A percentile compares a stretch with the other conserved stretches of the same genome.
Evolutionary conservation across 2,797 vertebrate species (phyloP).

Genomic region (Podarcis siculus): DNA sequence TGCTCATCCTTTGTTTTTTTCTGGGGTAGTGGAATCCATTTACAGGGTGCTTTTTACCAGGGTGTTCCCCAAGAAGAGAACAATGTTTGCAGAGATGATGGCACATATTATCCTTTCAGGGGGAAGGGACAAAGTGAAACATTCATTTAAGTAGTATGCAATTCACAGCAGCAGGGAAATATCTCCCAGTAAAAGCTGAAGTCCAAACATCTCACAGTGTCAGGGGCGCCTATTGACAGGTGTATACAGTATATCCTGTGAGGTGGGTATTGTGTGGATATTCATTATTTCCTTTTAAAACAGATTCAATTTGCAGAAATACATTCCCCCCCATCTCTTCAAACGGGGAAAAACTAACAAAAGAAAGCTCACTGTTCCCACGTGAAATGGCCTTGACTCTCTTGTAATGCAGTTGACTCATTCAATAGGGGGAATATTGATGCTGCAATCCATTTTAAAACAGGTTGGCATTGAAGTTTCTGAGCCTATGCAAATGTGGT

Average conservation of each 20-base stretch:
- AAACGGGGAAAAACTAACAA: not conserved
- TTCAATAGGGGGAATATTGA: conserved; percentile 30
- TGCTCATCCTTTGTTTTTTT: not conserved
- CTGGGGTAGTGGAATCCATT: not conserved
- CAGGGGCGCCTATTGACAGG: not conserved
- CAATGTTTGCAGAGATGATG: not conserved
- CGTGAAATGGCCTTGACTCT: not conserved
- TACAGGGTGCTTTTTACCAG: not conserved
- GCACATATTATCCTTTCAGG: not conserved
- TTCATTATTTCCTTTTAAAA: not conserved
- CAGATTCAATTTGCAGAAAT: not conserved
- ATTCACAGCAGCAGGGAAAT: not conserved
- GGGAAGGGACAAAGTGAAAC: not conserved
- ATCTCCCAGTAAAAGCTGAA: not conserved
- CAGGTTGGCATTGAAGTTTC: conserved; percentile 37
- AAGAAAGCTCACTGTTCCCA: not conserved
- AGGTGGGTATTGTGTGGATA: not conserved
- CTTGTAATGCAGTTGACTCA: not conserved
- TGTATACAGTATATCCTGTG: not conserved
- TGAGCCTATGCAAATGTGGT: conserved; percentile 49
- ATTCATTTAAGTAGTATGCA: not conserved
- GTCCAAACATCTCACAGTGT: not conserved
- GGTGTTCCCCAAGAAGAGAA: no score
- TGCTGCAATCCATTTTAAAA: conserved; percentile 45
- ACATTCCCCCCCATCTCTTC: not conserved